Evolutionary conservation across 2,113 vertebrate species (phyloP).

Genomic region (Muscicapa adusta): DNA sequence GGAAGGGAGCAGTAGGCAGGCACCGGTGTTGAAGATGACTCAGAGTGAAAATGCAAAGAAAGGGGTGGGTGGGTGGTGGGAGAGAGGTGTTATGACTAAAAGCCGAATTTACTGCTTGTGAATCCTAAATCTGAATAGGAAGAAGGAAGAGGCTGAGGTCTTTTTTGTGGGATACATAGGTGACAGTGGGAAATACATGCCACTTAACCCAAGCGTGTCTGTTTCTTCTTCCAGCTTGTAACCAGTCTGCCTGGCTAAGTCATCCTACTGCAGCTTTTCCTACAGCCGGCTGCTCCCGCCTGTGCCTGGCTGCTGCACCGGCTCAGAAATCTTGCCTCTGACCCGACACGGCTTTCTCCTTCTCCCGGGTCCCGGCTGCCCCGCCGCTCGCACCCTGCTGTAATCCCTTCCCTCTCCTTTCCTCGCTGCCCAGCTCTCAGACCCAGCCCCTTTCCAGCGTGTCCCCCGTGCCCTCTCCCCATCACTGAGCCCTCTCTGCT

Average conservation of each 20-base stretch:
- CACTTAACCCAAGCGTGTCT: not conserved
- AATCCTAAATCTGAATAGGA: slow-evolving; percentile 53
- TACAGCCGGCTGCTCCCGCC: not conserved
- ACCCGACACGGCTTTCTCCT: not conserved
- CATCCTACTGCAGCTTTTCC: not conserved
- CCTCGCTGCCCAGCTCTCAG: not conserved
- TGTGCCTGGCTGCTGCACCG: not conserved
- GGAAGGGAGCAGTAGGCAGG: slow-evolving; percentile 57
- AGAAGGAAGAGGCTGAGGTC: slow-evolving; percentile 28
- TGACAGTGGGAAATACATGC: not conserved
- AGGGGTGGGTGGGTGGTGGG: slow-evolving; percentile 46
- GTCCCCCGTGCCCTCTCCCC: not conserved
- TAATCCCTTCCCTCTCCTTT: not conserved
- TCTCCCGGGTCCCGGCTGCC: not conserved
- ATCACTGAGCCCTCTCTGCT: not conserved
- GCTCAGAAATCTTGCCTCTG: not conserved
- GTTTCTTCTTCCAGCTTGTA: not conserved
- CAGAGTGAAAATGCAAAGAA: slow-evolving; percentile 55
- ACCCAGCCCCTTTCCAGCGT: not conserved
- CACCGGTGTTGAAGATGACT: slow-evolving; percentile 49
- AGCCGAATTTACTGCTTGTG: slow-evolving; percentile 39
- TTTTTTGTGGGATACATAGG: not conserved
- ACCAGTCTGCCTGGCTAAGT: not conserved
- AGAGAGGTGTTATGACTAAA: slow-evolving; percentile 64
- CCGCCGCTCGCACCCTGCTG: not conserved